phyloP scores from a whole-genome alignment of 2,888 invertebrate genomes.

The Ischnus inquisitorius region DNA sequence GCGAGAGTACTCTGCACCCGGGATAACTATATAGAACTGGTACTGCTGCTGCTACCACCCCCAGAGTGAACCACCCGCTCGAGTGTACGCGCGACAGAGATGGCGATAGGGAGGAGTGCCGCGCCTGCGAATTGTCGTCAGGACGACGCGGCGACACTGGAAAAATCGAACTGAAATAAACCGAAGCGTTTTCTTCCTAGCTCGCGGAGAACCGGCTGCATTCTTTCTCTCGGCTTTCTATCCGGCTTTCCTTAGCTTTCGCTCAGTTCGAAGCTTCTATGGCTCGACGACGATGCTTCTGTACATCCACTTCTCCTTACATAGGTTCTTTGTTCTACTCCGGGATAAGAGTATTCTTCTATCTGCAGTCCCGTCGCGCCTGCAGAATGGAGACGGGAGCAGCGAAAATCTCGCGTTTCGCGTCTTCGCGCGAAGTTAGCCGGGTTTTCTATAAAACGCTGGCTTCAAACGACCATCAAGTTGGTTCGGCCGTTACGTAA shows the following conservation, averaged over 20 bases:
- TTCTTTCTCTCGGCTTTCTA: conserved; percentile 69
- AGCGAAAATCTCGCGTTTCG: not conserved
- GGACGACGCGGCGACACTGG: conserved; percentile 83
- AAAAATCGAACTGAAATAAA: conserved; percentile 85
- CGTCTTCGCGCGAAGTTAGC: not conserved
- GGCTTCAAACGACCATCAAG: not conserved
- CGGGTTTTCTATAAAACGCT: not conserved
- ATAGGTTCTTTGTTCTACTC: conserved; percentile 1
- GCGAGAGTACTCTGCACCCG: conserved; percentile 61
- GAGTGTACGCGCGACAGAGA: conserved; percentile 54
- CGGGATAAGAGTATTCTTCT: not conserved
- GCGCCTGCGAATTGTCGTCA: conserved; percentile 85
- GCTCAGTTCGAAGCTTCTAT: conserved; percentile 6
- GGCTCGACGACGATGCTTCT: conserved; percentile 40
- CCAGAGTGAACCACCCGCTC: conserved; percentile 58
- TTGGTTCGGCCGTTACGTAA: not conserved
- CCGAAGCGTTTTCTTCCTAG: conserved; percentile 83
- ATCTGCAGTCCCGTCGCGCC: not conserved
- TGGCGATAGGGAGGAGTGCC: conserved; percentile 75
- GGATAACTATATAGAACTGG: conserved; percentile 58
- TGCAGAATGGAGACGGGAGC: conserved; percentile 1
- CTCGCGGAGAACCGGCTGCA: conserved; percentile 67
- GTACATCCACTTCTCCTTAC: not conserved
- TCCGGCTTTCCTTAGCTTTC: conserved; percentile 28
- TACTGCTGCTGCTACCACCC: conserved; percentile 41